Conservation (phyloP, 2,113 vertebrate species). For the Oryzias curvinotus region DNA sequence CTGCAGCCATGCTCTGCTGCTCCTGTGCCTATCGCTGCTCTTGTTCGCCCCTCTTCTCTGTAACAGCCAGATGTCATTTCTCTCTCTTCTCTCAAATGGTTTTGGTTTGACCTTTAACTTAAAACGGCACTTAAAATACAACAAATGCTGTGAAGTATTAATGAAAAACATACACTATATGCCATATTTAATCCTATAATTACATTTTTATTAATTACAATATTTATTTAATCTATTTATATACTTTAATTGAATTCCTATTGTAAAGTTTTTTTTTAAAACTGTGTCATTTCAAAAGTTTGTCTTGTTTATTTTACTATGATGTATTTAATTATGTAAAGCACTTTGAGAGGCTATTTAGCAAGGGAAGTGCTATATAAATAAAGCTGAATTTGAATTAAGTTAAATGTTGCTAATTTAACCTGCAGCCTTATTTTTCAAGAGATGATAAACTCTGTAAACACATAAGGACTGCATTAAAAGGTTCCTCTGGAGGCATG, state of each 20-base stretch:
- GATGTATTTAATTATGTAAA: too few relatives aligned
- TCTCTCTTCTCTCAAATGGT: constrained; percentile 32
- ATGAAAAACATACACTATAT: constrained; percentile 1
- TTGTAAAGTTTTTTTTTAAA: too few relatives aligned
- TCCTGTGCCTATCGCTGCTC: constrained; percentile 42
- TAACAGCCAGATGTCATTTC: constrained; percentile 53
- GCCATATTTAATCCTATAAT: background rate
- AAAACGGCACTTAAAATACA: constrained; percentile 2
- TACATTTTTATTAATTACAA: background rate
- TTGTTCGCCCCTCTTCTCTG: constrained; percentile 32
- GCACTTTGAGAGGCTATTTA: too few relatives aligned
- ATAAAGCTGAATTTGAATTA: too few relatives aligned
- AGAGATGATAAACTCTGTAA: background rate
- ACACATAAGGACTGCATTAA: background rate
- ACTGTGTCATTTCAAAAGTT: too few relatives aligned
- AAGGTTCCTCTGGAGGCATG: background rate
- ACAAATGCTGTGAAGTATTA: constrained; percentile 9
- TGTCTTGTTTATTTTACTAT: too few relatives aligned
- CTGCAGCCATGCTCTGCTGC: constrained; percentile 64
- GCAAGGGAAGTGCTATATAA: too few relatives aligned
- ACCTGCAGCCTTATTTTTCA: background rate
- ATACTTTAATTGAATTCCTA: too few relatives aligned
- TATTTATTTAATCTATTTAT: too few relatives aligned
- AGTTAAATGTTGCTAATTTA: constrained; percentile 4
- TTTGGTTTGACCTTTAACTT: constrained; percentile 43